Percentiles rank a stretch among this genome's conserved stretches.
These are phyloP conservation scores for Timema podura DNA, from an alignment of 2,888 invertebrate genomes.

Conservation along the genomic window DNA sequence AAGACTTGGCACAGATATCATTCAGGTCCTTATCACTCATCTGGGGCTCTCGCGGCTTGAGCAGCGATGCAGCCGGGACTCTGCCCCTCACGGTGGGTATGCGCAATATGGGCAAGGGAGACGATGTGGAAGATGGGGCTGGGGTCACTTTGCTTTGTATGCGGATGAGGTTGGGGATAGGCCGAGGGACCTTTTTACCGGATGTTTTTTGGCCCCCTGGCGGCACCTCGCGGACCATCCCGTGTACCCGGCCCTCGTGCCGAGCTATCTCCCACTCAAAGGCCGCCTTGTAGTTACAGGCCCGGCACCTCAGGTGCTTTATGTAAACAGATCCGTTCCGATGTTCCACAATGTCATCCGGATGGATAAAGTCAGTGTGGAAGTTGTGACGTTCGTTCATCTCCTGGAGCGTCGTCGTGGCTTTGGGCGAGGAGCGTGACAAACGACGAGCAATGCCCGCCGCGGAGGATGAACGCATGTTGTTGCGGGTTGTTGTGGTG, in stretches of 20 bases:
- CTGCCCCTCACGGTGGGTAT: constrained; percentile 41
- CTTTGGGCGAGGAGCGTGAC: background rate
- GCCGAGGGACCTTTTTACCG: constrained; percentile 51
- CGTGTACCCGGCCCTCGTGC: constrained; percentile 50
- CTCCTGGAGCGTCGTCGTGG: constrained; percentile 21
- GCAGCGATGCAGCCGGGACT: constrained; percentile 42
- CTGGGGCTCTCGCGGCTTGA: constrained; percentile 27
- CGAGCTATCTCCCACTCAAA: constrained; percentile 50
- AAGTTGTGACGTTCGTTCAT: constrained; percentile 33
- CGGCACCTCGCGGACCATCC: constrained; percentile 37
- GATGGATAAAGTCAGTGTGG: constrained; percentile 37
- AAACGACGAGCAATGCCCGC: background rate
- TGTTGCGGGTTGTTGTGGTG: no score
- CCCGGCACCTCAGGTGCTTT: constrained; percentile 39
- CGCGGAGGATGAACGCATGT: no score
- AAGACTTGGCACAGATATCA: constrained; percentile 47
- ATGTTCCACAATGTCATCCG: constrained; percentile 37
- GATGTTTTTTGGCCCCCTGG: constrained; percentile 35
- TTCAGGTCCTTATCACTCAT: constrained; percentile 48
- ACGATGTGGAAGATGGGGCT: constrained; percentile 16
- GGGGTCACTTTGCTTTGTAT: constrained; percentile 42
- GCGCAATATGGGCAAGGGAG: constrained; percentile 30
- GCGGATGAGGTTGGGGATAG: constrained; percentile 73
- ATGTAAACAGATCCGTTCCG: constrained; percentile 36
- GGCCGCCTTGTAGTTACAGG: constrained; percentile 41